Conservation (phyloP, 2,888 invertebrate genomes). For the Diachrysia chrysitis region DNA sequence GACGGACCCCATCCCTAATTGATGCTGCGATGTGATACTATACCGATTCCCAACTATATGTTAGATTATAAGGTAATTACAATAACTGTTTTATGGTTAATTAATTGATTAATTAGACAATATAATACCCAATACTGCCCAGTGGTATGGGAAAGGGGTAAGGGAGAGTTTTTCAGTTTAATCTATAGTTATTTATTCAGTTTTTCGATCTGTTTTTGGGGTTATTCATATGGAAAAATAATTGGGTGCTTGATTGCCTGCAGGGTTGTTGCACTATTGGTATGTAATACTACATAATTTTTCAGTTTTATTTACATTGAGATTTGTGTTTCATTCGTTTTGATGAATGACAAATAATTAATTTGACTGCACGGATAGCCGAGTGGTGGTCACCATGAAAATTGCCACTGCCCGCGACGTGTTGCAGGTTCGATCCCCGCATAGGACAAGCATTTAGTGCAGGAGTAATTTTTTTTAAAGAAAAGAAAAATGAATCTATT, state of each 20-base stretch:
- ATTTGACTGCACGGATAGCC: too few species aligned
- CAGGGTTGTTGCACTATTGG: not conserved
- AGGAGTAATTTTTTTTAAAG: too few species aligned
- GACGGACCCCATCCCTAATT: conserved; percentile 82
- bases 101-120: conserved; percentile 24
- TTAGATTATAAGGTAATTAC: conserved; percentile 42
- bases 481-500: too few species aligned
- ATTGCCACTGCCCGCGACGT: too few species aligned
- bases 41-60: conserved; percentile 69
- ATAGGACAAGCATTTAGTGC: too few species aligned
- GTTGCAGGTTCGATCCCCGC: too few species aligned
- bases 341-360: not conserved
- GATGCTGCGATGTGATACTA: conserved; percentile 73
- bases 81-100: not conserved
- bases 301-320: conserved; percentile 1
- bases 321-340: not conserved
- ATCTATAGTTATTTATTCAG: conserved; percentile 4
- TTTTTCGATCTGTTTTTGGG: conserved; percentile 1
- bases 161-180: not conserved
- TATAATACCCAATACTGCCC: not conserved
- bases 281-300: not conserved
- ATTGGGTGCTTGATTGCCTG: conserved; percentile 2
- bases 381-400: too few species aligned
- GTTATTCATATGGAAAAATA: conserved; percentile 1
- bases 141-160: not conserved